Conservation (phyloP, 2,888 invertebrate species). For the Bombylius major region DNA sequence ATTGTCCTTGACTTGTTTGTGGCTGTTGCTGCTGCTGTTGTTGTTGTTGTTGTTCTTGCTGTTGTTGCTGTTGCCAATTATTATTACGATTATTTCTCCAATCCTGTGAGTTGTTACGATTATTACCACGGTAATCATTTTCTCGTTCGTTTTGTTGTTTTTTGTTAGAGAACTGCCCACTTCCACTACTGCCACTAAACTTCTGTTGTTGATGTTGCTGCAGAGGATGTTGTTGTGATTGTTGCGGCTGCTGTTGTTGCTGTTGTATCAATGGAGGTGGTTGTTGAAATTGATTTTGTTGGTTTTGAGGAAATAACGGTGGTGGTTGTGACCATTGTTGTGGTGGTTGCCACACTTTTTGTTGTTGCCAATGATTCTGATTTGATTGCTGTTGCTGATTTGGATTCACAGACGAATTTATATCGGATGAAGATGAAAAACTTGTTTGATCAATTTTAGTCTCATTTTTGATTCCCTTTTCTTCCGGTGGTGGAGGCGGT, state of each 20-base stretch:
- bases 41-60: slow-evolving; percentile 1
- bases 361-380: slow-evolving; percentile 4
- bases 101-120: too few relatives aligned
- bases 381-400: slow-evolving; percentile 1
- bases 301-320: neutral
- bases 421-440: neutral
- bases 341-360: neutral
- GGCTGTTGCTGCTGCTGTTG: neutral
- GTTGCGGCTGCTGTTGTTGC: neutral
- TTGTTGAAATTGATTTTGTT: neutral
- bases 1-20: neutral
- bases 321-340: slow-evolving; percentile 4
- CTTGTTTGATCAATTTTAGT: neutral
- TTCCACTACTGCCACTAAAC: too few relatives aligned
- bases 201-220: slow-evolving; percentile 1
- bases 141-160: too few relatives aligned
- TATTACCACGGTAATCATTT: too few relatives aligned
- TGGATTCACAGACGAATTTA: neutral
- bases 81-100: too few relatives aligned
- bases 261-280: slow-evolving; percentile 4
- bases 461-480: neutral
- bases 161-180: too few relatives aligned
- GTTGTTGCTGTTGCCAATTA: neutral
- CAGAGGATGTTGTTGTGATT: neutral
- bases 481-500: slow-evolving; percentile 7